Base-by-base conservation (phyloP, 1,140 invertebrate species). In the Wiebesia pumilae region DNA sequence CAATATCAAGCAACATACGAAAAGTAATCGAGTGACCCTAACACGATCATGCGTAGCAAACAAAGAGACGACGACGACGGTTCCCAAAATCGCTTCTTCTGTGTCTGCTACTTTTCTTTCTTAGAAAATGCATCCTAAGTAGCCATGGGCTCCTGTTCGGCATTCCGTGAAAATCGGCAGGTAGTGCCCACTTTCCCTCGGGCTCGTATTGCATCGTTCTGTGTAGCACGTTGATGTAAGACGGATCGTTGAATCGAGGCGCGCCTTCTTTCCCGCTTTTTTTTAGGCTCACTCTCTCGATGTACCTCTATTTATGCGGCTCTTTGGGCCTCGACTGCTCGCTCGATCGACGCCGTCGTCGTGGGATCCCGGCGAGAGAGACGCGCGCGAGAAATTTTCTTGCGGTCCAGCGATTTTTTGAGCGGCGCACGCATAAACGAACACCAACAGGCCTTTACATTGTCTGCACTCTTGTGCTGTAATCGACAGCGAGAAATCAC, bases 91-190 rank as follows among this genome's bases (percentile, higher is more conserved):
- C 40, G 1, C 12, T 19, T 38, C 65, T 69, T 9, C 51, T 9
- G 19, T 7, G 19, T 16, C 51, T 54, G 62, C 69, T 4, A 40
- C 16, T 73, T 43, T 83, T 54, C 71, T 75, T 58, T 83, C 43
- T 58, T 16, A 40, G 33, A 10, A 7, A 19, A 30, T 14, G 27
- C 3, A 21, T 38, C 21, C 38, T 85, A 69, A 85, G 77, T 21
- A 54, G 43, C 77, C 51, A n/a, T 43, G 67, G 33, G 73, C 81
- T 78, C 54, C 82, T 67, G 81, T 43, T 87, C 79, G 83, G 69
- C 71, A 81, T 90, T 87, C 86, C 83, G 85, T 90, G 81, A 90
- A 90, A 91, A 90, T 87, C 89, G 88, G 88, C 90, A 91, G 90
- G 90, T 91, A 90, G 83, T 19, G 69, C 80, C 69, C 54, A 73